Evolutionary conservation across 2,888 invertebrate species (phyloP).

Genomic region (Thymelicus sylvestris): DNA sequence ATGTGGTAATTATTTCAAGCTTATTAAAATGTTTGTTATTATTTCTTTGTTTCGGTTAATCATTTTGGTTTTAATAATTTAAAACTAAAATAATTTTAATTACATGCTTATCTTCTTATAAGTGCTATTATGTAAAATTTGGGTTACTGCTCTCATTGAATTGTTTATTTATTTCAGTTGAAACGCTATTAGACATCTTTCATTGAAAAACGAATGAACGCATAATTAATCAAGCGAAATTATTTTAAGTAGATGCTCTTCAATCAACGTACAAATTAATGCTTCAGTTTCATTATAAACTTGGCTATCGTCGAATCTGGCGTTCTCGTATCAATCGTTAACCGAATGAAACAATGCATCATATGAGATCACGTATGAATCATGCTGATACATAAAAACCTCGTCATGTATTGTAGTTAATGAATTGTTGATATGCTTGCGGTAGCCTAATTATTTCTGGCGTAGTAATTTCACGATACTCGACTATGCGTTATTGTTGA

Average conservation of each 20-base stretch:
- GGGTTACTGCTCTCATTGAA: too few species aligned
- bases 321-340: conserved; percentile 21
- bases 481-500: not conserved
- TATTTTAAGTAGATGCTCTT: conserved; percentile 12
- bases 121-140: too few species aligned
- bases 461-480: conserved; percentile 21
- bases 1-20: too few species aligned
- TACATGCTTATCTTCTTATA: too few species aligned
- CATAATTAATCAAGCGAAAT: not conserved
- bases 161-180: too few species aligned
- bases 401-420: conserved; percentile 33
- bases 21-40: too few species aligned
- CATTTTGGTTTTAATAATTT: too few species aligned
- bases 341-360: conserved; percentile 30
- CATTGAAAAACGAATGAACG: not conserved
- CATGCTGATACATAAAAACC: conserved; percentile 30
- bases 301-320: conserved; percentile 21
- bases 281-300: conserved; percentile 32
- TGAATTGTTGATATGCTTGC: conserved; percentile 31
- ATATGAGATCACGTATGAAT: conserved; percentile 36
- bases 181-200: not conserved
- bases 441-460: conserved; percentile 28
- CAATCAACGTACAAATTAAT: conserved; percentile 25
- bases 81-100: too few species aligned
- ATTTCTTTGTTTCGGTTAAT: too few species aligned